Evolutionary conservation across 1,140 invertebrate genomes (phyloP), one percentile per base, ranked within the genome.

Genomic region (Belonocnema kinseyi): DNA sequence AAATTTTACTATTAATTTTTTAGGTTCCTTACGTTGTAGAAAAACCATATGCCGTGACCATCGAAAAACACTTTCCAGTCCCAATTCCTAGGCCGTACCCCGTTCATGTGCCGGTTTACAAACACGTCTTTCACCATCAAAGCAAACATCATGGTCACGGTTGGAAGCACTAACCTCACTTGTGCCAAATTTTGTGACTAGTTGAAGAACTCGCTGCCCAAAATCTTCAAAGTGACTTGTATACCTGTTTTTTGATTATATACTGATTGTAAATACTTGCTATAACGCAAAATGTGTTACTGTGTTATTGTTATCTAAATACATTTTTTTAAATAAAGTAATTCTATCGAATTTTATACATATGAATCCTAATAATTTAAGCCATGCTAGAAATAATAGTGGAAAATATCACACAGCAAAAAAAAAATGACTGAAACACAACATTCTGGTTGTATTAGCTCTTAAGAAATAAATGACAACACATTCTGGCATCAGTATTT

Each of bases 21-120:
- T 93, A 95, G 76, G 94, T 96, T 75, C 95, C 95, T 7, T 95
- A 95, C 84, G 93, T 95, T 74, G 93, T 96, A 0, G 95, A 96
- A 85, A 96, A 94, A 87, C 95, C 95, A 1, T 96, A 95, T 90
- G 93, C 95, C 46, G 94, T 96, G 7, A 95, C 95, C 77, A 94
- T 96, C 6, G 94, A 96, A 77, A 96, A 96, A 89, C 95, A 95
- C 85, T 95, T 95, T 79, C 94, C 95, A 82, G 94, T 96, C 50
- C 94, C 95, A 33, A 94, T 96, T 83, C 94, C 94, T 80, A 96
- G 95, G 89, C 95, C 95, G 40, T 96, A 96, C 88, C 94, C 95
- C 58, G 95, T 96, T 73, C 95, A 95, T 82, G 94, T 95, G n/a
- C 95, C 95, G 6, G 94, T 96, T 71, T 96, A 96, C 92, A 96